phyloP scores from a whole-genome alignment of 2,113 vertebrate species.

The Strix aluco region DNA sequence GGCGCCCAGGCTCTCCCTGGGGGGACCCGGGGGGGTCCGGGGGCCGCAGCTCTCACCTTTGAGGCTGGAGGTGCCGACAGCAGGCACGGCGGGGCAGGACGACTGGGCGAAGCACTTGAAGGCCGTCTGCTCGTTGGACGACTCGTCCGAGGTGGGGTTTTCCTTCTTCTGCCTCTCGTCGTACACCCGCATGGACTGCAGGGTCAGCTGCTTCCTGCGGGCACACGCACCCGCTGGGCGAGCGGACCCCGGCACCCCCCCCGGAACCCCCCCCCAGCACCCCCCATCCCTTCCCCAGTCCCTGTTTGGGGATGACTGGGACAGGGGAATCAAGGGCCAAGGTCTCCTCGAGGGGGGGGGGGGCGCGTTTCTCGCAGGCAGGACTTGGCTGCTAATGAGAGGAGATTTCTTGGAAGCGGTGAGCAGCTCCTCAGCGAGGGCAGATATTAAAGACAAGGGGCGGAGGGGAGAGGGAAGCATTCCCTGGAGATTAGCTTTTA shows the following conservation, averaged over 20 bases:
- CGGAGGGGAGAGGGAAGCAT: not conserved
- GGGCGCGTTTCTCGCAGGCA: not conserved
- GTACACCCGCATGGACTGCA: slow-evolving; percentile 94
- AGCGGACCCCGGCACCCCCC: not conserved
- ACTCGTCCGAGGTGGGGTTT: slow-evolving; percentile 91
- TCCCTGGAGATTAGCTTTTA: slow-evolving; percentile 39
- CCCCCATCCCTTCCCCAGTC: not conserved
- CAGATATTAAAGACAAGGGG: slow-evolving; percentile 3
- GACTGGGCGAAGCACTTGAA: slow-evolving; percentile 93
- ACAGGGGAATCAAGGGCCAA: not conserved
- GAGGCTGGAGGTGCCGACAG: slow-evolving; percentile 88
- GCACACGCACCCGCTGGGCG: not conserved
- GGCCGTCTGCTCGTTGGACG: slow-evolving; percentile 91
- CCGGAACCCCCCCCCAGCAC: too few relatives aligned
- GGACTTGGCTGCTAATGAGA: slow-evolving; percentile 45
- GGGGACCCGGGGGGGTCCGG: not conserved
- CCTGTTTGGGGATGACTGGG: not conserved
- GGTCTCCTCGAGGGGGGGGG: not conserved
- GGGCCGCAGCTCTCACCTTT: slow-evolving; percentile 81
- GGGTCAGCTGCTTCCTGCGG: slow-evolving; percentile 92
- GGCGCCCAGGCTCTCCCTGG: not conserved
- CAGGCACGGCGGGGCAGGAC: slow-evolving; percentile 86
- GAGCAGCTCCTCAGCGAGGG: slow-evolving; percentile 3
- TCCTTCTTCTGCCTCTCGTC: slow-evolving; percentile 97
- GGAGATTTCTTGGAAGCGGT: slow-evolving; percentile 15